A percentile compares a stretch with the other conserved stretches of the same genome.
Conservation (phyloP, 1,140 invertebrate genomes). For the Trinorchestia longiramus region DNA sequence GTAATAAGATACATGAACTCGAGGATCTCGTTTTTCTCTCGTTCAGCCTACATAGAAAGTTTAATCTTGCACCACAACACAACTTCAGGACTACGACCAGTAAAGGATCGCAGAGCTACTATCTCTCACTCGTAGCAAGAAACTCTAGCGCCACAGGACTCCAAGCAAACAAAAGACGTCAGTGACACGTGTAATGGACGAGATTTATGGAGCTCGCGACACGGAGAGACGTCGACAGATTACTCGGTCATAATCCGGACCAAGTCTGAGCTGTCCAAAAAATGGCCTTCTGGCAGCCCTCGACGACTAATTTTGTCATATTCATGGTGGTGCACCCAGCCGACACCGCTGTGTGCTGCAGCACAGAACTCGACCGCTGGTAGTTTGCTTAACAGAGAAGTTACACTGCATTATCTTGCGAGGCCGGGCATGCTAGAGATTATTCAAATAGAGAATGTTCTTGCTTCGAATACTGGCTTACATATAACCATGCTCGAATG, state of each 20-base stretch:
- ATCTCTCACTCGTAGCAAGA: neutral
- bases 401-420: neutral
- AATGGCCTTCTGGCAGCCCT: neutral
- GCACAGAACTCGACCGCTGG: neutral
- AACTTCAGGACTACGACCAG: neutral
- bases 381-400: neutral
- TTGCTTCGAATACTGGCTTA: neutral
- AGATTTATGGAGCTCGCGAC: conserved; percentile 5
- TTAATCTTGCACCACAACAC: neutral
- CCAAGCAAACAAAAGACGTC: neutral
- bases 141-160: neutral
- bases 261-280: neutral
- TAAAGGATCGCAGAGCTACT: neutral
- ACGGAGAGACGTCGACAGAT: conserved; percentile 1
- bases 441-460: neutral
- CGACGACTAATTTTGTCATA: neutral
- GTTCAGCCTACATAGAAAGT: neutral
- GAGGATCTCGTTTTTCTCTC: too few relatives aligned
- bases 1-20: too few relatives aligned
- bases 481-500: neutral
- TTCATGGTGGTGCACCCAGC: neutral
- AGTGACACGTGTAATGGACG: conserved; percentile 26
- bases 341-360: neutral
- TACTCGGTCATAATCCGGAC: conserved; percentile 9
- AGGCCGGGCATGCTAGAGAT: neutral